Base-by-base conservation (phyloP, 2,888 invertebrate genomes). In the Taenaris catops region DNA sequence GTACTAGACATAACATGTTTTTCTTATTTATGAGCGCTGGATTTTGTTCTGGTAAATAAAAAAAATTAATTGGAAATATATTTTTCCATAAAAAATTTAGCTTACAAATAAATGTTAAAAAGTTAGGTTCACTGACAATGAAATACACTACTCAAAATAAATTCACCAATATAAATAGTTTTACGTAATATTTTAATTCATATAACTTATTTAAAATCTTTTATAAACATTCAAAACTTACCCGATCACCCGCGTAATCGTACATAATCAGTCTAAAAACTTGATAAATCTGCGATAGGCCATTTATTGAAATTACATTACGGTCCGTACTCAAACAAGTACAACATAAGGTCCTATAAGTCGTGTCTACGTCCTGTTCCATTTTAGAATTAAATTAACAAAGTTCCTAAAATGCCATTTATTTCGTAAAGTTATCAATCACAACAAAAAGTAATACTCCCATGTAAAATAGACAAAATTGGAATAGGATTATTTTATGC, bases 391-490 rank as follows among this genome's bases (percentile, higher is more conserved):
- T 26, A 40, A 43, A 51, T 46, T 46, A 17, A 33, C 38, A 35
- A 44, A 49, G 41, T 40, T 47, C 41, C 41, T 34, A 40, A 40
- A 42, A 41, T 38, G 23, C 29, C 25, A 38, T 42, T 24, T 21
- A 46, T 44, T 40, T 46, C 50, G 52, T 60, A 58, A 49, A 45
- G 44, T 61, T 69, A 67, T 66, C 58, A 68, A 71, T 79, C 81
- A 83, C 62, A 83, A 83, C 83, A 86, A 83, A 79, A 83, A 81
- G 78, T 79, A 75, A 86, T 70, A 81, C 84, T 83, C 69, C 84
- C 83, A 84, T 84, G 79, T 84, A 81, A 83, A 84, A 80, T 84
- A 79, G 80, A 80, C 84, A 61, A 84, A 83, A 74, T 67, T 78
- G 67, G 41, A 53, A 59, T 58, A 72, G 66, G 67, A 68, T 63